These are phyloP conservation scores for Callyntrura guangdongensis DNA, from an alignment of 2,888 invertebrate species.

Conservation along the genomic window DNA sequence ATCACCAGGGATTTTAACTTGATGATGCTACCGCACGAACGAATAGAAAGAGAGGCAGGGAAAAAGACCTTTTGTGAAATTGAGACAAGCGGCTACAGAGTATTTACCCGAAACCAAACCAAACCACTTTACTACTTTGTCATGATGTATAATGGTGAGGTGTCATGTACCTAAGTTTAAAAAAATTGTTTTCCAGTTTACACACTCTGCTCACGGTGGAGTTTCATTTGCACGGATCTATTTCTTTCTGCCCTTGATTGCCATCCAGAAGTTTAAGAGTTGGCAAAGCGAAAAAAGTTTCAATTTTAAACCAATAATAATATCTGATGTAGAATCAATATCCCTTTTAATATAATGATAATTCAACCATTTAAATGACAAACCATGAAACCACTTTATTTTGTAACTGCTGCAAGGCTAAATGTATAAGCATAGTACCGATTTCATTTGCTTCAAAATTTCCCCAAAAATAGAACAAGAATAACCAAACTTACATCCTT, in stretches of 20 bases:
- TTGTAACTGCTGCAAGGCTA: neutral
- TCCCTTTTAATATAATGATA: neutral
- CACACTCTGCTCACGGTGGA: neutral
- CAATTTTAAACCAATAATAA: neutral
- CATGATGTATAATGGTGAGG: neutral
- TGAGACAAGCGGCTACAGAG: neutral
- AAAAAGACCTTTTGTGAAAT: constrained; percentile 30
- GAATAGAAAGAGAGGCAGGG: neutral
- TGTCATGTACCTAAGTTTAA: neutral
- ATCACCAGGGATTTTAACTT: constrained; percentile 31
- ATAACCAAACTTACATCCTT: constrained; percentile 75
- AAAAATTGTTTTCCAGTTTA: constrained; percentile 1
- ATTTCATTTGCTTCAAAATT: neutral
- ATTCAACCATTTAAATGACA: neutral
- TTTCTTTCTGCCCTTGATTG: constrained; percentile 6
- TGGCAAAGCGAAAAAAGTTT: neutral
- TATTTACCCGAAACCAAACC: neutral
- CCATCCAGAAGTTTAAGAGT: neutral
- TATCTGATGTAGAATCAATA: neutral
- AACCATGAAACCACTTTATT: neutral
- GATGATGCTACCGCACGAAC: constrained; percentile 17
- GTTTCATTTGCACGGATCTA: neutral
- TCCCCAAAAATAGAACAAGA: neutral
- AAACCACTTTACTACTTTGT: neutral
- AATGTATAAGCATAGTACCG: neutral